Percentiles rank a stretch among this genome's conserved stretches.
phyloP scores from a whole-genome alignment of 2,888 invertebrate genomes.

The Sarcophaga caerulescens region DNA sequence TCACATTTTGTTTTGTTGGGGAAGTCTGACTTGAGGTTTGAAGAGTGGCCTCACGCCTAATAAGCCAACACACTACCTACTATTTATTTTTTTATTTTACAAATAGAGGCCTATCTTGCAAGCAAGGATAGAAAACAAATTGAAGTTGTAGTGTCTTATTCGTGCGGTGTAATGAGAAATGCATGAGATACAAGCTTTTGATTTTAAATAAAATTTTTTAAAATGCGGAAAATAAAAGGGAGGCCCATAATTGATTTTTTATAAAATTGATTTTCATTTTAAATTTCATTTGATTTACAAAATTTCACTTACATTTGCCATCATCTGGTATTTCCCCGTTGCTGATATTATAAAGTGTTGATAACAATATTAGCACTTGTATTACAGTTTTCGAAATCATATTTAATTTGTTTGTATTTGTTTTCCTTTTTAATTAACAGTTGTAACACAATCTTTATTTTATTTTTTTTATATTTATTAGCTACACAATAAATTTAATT shows the following conservation, averaged over 20 bases:
- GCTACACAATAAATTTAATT: constrained; percentile 21
- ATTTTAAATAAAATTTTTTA: too few species aligned
- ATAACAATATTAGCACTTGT: constrained; percentile 66
- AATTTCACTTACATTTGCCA: constrained; percentile 77
- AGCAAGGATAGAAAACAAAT: too few species aligned
- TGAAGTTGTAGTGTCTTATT: too few species aligned
- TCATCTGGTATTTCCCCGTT: constrained; percentile 71
- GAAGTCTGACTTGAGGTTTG: too few species aligned
- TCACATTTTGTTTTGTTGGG: too few species aligned
- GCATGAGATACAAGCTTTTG: too few species aligned
- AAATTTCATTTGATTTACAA: not conserved
- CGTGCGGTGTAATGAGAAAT: too few species aligned
- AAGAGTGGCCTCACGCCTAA: too few species aligned
- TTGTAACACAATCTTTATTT: not conserved
- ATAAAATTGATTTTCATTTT: not conserved
- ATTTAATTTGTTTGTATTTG: constrained; percentile 18
- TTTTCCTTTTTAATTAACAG: not conserved
- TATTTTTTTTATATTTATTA: not conserved
- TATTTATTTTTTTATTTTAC: too few species aligned
- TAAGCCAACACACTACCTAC: too few species aligned
- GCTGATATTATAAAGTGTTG: constrained; percentile 60
- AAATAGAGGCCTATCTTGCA: too few species aligned
- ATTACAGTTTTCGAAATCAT: constrained; percentile 49
- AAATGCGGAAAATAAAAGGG: too few species aligned
- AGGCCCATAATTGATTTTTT: not conserved